These are phyloP conservation scores for Mechanitis mazaeus DNA, from an alignment of 2,888 invertebrate genomes.

Conservation along the genomic window DNA sequence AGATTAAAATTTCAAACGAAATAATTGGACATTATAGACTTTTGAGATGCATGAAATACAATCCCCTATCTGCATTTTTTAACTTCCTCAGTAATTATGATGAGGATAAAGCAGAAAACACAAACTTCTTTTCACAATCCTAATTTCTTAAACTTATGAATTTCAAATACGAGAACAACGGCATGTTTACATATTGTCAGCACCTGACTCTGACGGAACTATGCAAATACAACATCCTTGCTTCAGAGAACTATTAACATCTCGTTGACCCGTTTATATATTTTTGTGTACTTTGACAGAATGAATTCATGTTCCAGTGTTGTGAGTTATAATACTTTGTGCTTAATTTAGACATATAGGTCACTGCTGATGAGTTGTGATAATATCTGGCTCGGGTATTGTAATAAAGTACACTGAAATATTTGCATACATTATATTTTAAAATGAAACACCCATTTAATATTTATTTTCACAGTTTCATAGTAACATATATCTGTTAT, in stretches of 20 bases:
- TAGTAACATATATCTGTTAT: no score
- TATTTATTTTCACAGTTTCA: no score
- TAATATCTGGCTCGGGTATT: neutral
- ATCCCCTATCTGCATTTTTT: no score
- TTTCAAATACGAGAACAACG: constrained; percentile 3
- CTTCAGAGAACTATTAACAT: constrained; percentile 15
- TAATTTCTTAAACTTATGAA: neutral
- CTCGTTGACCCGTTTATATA: constrained; percentile 26
- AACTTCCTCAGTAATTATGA: no score
- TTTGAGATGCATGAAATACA: no score
- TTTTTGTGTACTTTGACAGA: constrained; percentile 16
- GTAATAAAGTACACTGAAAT: neutral
- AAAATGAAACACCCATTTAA: no score
- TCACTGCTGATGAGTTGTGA: constrained; percentile 5
- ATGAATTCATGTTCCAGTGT: constrained; percentile 1
- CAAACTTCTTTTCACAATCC: neutral
- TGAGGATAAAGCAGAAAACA: neutral
- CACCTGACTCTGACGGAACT: constrained; percentile 6
- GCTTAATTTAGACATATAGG: no score
- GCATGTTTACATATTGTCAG: constrained; percentile 6
- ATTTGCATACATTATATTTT: no score
- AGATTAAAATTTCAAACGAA: no score
- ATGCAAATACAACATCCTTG: constrained; percentile 22
- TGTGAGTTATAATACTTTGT: neutral
- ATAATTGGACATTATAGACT: no score